Evolutionary conservation across 2,888 invertebrate species (phyloP).

Genomic region (Choreutis nemorana): DNA sequence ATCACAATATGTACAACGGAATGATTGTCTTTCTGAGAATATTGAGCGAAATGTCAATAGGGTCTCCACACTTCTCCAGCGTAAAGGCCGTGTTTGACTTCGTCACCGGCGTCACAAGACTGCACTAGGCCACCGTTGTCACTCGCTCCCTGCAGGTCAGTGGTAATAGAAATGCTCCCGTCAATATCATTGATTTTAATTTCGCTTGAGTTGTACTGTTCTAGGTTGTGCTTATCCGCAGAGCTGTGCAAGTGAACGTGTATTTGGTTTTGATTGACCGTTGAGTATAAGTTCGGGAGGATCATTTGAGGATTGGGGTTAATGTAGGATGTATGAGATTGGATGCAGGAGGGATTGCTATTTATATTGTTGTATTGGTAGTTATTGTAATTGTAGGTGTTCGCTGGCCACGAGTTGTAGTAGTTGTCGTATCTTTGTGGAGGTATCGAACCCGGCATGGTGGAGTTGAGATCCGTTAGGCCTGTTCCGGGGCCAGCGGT

Average conservation of each 20-base stretch:
- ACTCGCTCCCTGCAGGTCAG: conserved; percentile 51
- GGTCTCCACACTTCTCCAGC: conserved; percentile 77
- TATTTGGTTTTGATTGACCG: conserved; percentile 87
- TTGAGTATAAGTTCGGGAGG: conserved; percentile 81
- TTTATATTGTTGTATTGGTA: conserved; percentile 74
- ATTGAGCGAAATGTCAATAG: conserved; percentile 62
- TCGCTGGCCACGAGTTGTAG: conserved; percentile 68
- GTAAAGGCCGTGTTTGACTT: conserved; percentile 55
- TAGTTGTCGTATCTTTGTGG: conserved; percentile 62
- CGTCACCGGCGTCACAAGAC: conserved; percentile 59
- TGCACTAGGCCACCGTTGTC: conserved; percentile 57
- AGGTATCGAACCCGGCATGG: conserved; percentile 26
- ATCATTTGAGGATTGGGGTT: conserved; percentile 74
- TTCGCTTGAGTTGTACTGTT: conserved; percentile 69
- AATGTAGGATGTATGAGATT: conserved; percentile 68
- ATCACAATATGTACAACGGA: conserved; percentile 61
- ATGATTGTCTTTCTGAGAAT: conserved; percentile 19
- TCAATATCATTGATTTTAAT: conserved; percentile 69
- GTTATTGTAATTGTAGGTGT: conserved; percentile 74
- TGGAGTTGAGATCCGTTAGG: conserved; percentile 52
- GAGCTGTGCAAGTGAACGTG: conserved; percentile 80
- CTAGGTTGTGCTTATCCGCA: conserved; percentile 70
- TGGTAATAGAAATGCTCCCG: conserved; percentile 64
- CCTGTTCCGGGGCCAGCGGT: conserved; percentile 37
- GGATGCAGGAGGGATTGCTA: conserved; percentile 57